Evolutionary conservation across 2,113 vertebrate species (phyloP), one percentile per base, ranked within the genome.

Genomic region (Stigmatopora nigra): DNA sequence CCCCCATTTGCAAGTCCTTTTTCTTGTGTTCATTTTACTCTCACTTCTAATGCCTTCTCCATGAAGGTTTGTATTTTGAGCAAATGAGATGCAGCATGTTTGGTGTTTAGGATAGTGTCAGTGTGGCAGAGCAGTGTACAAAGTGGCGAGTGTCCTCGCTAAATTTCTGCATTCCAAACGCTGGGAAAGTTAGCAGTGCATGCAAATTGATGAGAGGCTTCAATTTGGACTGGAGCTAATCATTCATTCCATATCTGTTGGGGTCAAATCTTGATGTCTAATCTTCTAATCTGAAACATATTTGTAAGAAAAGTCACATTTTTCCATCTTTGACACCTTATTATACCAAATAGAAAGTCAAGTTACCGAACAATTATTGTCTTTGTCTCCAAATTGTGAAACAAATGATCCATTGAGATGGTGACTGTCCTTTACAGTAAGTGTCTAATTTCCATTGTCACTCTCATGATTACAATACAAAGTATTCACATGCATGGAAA

Each of bases 201-300:
- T 69, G 75, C 36, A 69, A 74, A 84, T 76, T 65, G 73, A 76
- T 78, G 69, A 65, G 47, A 77, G 25, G 69, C 68, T 78, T 62
- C 57, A 67, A 72, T 68, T 79, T 46, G 72, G 60, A 82, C 72
- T 73, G 75, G 81, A 76, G 69, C 72, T 72, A 85, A 88, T 86
- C 78, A 70, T 72, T 82, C 65, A 86, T 55, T 75, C 78, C 80
- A 72, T 84, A 75, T 86, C 76, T 76, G 71, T 74, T 73, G 58
- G 68, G 70, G 69, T 70, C 58, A 76, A 81, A 78, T 59, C 53
- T 61, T 68, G 73, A 76, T 80, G 77, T 78, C 67, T 83, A 71
- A 80, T 76, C 67, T 79, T 78, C 64, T 84, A 81, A 83, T 79
- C 72, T 75, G 65, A 78, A 80, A 74, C 76, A 55, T 71, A 73